Conservation (phyloP, 1,140 invertebrate genomes). For the Teleogryllus occipitalis region DNA sequence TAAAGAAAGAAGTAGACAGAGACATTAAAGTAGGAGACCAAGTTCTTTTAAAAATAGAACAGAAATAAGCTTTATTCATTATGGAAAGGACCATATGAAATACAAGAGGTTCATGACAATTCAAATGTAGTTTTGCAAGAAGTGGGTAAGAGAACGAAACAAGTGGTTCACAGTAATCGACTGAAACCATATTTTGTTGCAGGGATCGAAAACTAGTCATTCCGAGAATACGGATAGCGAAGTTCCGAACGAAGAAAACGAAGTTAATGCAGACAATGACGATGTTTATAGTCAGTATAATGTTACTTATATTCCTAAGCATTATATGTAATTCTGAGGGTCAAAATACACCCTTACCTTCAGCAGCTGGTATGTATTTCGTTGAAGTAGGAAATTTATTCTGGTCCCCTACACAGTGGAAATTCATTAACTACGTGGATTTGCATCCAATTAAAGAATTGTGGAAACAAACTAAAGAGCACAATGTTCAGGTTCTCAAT, state of each 20-base stretch:
- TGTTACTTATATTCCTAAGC: no score
- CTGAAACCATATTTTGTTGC: background rate
- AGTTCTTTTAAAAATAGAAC: conserved; percentile 5
- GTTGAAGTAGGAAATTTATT: background rate
- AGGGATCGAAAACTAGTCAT: background rate
- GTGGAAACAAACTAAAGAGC: no score
- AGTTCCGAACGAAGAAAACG: background rate
- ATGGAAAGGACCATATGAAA: conserved; percentile 8
- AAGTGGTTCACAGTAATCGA: no score
- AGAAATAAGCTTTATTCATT: conserved; percentile 1
- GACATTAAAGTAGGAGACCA: background rate
- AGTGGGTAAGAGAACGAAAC: no score
- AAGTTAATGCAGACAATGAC: background rate
- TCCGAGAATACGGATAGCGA: no score
- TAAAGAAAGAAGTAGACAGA: background rate
- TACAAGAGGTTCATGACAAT: no score
- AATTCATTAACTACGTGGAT: background rate
- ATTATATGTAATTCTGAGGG: no score
- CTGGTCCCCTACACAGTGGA: background rate
- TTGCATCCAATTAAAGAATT: no score
- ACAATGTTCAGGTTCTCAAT: no score
- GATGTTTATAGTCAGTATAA: background rate
- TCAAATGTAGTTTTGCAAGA: no score
- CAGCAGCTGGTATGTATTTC: conserved; percentile 10
- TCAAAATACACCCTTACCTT: no score